Percentiles rank a stretch among this genome's conserved stretches.
Evolutionary conservation across 2,888 invertebrate genomes (phyloP).

Genomic region (Cantharis rufa): DNA sequence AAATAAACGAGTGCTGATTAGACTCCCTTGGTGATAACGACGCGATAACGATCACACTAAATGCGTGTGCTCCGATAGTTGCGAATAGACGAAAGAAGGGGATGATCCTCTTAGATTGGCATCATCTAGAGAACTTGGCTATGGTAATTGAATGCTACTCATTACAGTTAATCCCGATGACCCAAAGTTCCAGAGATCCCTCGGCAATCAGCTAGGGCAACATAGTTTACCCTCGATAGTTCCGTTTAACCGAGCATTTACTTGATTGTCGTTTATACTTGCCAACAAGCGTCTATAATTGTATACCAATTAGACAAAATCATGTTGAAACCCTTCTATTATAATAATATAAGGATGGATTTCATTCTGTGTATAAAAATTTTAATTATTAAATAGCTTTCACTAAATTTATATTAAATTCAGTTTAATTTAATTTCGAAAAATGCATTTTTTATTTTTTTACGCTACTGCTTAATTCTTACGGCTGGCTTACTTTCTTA

Average conservation of each 20-base stretch:
- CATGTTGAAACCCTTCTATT: not conserved
- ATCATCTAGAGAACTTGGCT: slow-evolving; percentile 37
- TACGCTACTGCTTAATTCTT: too few species aligned
- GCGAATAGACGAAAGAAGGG: not conserved
- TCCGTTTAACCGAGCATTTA: slow-evolving; percentile 28
- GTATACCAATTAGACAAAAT: slow-evolving; percentile 18
- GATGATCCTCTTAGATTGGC: slow-evolving; percentile 35
- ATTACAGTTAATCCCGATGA: slow-evolving; percentile 42
- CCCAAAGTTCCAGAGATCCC: slow-evolving; percentile 39
- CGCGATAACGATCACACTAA: not conserved
- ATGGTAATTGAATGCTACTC: slow-evolving; percentile 43
- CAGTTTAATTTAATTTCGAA: too few species aligned
- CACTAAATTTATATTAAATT: too few species aligned
- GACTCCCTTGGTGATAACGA: not conserved
- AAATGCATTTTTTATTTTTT: too few species aligned
- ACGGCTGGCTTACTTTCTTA: not conserved
- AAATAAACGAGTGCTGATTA: not conserved
- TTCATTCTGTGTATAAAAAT: too few species aligned
- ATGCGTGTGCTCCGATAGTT: not conserved
- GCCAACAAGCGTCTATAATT: slow-evolving; percentile 27
- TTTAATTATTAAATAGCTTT: too few species aligned
- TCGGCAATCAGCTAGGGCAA: slow-evolving; percentile 38
- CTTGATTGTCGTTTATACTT: slow-evolving; percentile 28
- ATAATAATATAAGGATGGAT: not conserved
- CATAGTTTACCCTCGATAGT: slow-evolving; percentile 33